These are phyloP conservation scores for Scaptomyza polygonia DNA, from an alignment of 2,888 invertebrate species.

Conservation along the genomic window DNA sequence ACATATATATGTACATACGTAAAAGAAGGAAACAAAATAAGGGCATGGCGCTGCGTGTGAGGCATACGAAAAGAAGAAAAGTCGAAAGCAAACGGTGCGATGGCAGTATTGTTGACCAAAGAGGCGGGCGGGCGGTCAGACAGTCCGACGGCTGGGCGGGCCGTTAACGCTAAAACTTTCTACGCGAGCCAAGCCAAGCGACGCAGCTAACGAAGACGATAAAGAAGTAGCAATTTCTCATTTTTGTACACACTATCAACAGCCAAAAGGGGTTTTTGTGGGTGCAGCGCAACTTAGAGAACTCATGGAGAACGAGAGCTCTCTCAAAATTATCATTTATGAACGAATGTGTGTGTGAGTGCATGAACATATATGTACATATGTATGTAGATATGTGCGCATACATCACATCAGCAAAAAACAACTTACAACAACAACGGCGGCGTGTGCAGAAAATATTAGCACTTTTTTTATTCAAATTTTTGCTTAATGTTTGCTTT, in stretches of 20 bases:
- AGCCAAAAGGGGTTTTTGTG: slow-evolving; percentile 22
- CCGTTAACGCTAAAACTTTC: slow-evolving; percentile 77
- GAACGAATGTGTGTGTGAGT: slow-evolving; percentile 10
- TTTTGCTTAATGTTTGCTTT: slow-evolving; percentile 9
- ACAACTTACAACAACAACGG: slow-evolving; percentile 41
- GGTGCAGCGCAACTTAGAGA: slow-evolving; percentile 32
- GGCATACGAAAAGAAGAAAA: slow-evolving; percentile 67
- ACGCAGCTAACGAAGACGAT: slow-evolving; percentile 36
- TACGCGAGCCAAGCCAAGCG: slow-evolving; percentile 77
- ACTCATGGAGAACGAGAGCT: slow-evolving; percentile 13
- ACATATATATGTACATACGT: background rate
- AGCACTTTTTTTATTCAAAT: slow-evolving; percentile 63
- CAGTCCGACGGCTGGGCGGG: slow-evolving; percentile 48
- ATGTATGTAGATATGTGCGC: slow-evolving; percentile 26
- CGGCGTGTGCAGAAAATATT: slow-evolving; percentile 66
- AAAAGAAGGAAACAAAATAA: slow-evolving; percentile 59
- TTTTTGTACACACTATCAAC: slow-evolving; percentile 44
- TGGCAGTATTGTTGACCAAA: slow-evolving; percentile 7
- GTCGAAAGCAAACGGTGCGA: slow-evolving; percentile 66
- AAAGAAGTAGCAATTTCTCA: slow-evolving; percentile 50
- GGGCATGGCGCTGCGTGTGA: slow-evolving; percentile 66
- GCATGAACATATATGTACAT: slow-evolving; percentile 7
- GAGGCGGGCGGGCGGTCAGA: background rate
- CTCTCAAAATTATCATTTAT: slow-evolving; percentile 11
- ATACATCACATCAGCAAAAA: slow-evolving; percentile 66